Evolutionary conservation across 1,140 invertebrate genomes (phyloP).

Genomic region (Microplitis demolitor): DNA sequence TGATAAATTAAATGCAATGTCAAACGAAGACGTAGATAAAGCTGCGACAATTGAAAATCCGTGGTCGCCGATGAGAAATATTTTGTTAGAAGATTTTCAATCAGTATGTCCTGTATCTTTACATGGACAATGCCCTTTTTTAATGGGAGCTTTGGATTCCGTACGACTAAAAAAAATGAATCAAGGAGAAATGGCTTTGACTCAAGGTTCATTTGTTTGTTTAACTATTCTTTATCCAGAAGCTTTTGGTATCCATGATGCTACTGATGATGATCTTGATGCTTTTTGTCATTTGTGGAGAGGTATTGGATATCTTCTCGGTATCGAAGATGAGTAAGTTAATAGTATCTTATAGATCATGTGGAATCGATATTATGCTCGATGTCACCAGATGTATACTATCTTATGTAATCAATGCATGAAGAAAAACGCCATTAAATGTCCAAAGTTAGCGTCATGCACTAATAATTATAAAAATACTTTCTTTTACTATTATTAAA

Average conservation of each 20-base stretch:
- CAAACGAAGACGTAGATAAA: slow-evolving; percentile 34
- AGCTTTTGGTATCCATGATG: slow-evolving; percentile 66
- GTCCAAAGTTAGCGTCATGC: too few relatives aligned
- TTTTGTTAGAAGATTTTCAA: slow-evolving; percentile 33
- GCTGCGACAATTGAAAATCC: slow-evolving; percentile 51
- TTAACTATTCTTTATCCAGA: slow-evolving; percentile 69
- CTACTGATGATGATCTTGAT: slow-evolving; percentile 67
- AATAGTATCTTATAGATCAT: neutral
- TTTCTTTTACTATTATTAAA: too few relatives aligned
- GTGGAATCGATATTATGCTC: neutral
- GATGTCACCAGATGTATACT: too few relatives aligned
- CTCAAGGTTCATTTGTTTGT: slow-evolving; percentile 82
- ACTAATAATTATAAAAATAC: too few relatives aligned
- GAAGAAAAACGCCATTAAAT: too few relatives aligned
- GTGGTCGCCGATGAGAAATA: slow-evolving; percentile 51
- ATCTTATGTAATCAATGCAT: too few relatives aligned
- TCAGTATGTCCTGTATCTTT: slow-evolving; percentile 32
- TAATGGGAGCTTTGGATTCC: slow-evolving; percentile 61
- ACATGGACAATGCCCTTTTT: slow-evolving; percentile 38
- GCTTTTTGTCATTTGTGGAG: slow-evolving; percentile 83
- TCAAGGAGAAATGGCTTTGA: slow-evolving; percentile 80
- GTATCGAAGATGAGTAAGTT: slow-evolving; percentile 75
- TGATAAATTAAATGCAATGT: slow-evolving; percentile 36
- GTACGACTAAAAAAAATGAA: slow-evolving; percentile 56
- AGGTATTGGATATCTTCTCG: slow-evolving; percentile 77